Evolutionary conservation across 2,797 vertebrate species (phyloP), one percentile per base, ranked within the genome.

Genomic region (Rhinichthys osculus): DNA sequence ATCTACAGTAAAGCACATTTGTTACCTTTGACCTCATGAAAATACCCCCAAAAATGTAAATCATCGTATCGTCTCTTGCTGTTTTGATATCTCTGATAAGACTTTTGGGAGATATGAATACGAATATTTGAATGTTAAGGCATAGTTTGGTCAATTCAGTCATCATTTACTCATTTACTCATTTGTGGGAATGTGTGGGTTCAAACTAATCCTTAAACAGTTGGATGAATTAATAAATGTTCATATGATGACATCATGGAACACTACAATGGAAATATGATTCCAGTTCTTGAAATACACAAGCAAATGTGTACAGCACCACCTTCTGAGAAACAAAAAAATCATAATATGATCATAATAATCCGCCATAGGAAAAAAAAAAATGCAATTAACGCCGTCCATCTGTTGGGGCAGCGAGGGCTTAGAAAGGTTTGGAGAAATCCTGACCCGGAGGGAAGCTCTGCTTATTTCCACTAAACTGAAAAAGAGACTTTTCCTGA

Each of bases 401-500:
- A 84, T 84, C 82, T 87, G 86, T 69, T 87, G 70, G 74, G 52
- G 40, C 62, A 57, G 69, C 3, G 17, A 30, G 40, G 59, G 83
- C 83, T 85, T 85, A 85, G 66, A 85, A 42, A 84, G 86, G 82
- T 47, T 81, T 69, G 72, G 59, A 59, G 33, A 54, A 64, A 84
- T 78, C 77, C 66, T 81, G 50, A 44, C 52, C 72, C 50, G 8
- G 33, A 80, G 76, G 42, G 23, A 21, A 64, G 69, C 47, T 62
- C n/a, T 7, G 57, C 50, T 27, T 27, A 78, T 64, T 80, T 85
- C 78, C 69, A 50, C 57, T 81, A 23, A 80, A 73, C 33, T 72
- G 47, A 73, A 62, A 64, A 35, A 85, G 35, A 81, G 27, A 64
- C 21, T 59, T 52, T 57, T 38, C 74, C 76, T 77, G 59, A 79